A percentile compares a stretch with the other conserved stretches of the same genome.
Evolutionary conservation across 2,797 vertebrate species (phyloP).

Genomic region (Perodicticus potto): DNA sequence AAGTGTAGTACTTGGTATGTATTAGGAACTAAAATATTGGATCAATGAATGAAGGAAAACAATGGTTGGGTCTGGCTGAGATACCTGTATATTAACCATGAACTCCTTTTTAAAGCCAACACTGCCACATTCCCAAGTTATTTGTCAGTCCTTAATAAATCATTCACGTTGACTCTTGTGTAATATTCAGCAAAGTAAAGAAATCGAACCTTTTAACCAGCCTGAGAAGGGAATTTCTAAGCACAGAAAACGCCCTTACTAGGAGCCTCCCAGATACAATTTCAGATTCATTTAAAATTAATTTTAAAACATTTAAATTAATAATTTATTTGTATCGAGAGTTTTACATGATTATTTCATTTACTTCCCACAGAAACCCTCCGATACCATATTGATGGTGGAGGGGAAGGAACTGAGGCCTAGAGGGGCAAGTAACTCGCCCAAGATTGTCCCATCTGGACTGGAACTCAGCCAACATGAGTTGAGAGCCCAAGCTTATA

Average conservation of each 20-base stretch:
- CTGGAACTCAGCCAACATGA: neutral
- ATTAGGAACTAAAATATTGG: neutral
- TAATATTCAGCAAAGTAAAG: neutral
- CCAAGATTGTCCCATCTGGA: neutral
- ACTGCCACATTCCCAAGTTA: neutral
- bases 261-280: neutral
- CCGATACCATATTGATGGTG: neutral
- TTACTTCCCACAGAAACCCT: neutral
- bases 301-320: neutral
- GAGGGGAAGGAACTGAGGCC: neutral
- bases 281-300: neutral
- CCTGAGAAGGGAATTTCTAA: neutral
- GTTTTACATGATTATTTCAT: neutral
- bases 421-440: neutral
- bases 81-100: neutral
- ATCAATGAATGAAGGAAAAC: neutral
- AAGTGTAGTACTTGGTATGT: neutral
- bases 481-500: neutral
- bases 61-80: neutral
- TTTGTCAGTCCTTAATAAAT: neutral
- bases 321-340: constrained; percentile 21
- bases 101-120: neutral
- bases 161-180: neutral
- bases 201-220: neutral
- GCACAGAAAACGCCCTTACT: neutral